Percentiles rank a stretch among this genome's conserved stretches.
These are phyloP conservation scores for Timema podura DNA, from an alignment of 2,888 invertebrate genomes.

Conservation along the genomic window DNA sequence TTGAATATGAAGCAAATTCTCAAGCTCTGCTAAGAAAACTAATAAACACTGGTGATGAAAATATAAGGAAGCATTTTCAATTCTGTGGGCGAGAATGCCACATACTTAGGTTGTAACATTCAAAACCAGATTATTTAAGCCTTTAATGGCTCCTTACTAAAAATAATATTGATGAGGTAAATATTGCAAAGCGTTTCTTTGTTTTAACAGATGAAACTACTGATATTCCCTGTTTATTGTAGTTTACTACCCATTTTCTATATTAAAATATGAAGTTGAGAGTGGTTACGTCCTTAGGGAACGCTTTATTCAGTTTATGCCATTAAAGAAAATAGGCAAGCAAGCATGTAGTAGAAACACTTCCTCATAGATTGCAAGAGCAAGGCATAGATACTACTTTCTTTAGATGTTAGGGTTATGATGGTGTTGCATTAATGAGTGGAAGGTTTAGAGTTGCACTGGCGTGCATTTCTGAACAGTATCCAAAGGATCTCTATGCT, in stretches of 20 bases:
- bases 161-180: neutral
- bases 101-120: too few species aligned
- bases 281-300: neutral
- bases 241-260: neutral
- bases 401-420: neutral
- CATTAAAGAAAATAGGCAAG: neutral
- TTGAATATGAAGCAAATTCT: too few species aligned
- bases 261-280: neutral
- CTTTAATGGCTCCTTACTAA: neutral
- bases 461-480: neutral
- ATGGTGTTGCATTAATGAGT: neutral
- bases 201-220: constrained; percentile 6
- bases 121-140: too few species aligned
- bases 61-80: too few species aligned
- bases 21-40: too few species aligned
- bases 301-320: neutral
- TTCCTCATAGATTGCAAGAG: neutral
- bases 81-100: too few species aligned
- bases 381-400: constrained; percentile 2
- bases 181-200: neutral
- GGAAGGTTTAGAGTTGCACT: neutral
- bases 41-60: too few species aligned
- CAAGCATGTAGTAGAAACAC: neutral
- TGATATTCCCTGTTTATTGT: neutral
- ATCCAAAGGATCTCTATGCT: neutral